Base-by-base conservation (phyloP, 2,888 invertebrate species). In the Sphinx pinastri region DNA sequence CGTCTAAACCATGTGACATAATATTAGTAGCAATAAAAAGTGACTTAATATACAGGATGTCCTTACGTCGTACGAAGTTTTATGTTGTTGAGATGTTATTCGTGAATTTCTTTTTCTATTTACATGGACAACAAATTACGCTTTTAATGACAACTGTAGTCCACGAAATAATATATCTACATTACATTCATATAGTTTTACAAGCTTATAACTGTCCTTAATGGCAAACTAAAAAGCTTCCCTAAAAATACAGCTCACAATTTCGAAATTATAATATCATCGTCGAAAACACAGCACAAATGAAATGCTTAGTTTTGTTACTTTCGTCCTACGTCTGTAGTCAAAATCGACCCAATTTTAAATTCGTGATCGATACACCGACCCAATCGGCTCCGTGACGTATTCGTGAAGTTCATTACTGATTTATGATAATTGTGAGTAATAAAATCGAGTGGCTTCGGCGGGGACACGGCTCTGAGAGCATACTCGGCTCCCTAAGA, bases 341-440 rank as follows among this genome's bases (percentile, higher is more conserved):
- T 52, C 76, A 72, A 57, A 71, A 76, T 77, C 73, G 77, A 72
- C 73, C 79, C 73, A 76, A 78, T 81, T 81, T 79, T 76, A 76
- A 79, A 76, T 78, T 77, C 77, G 71, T 68, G 75, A 82, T 84
- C 84, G 77, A 84, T 84, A 83, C 66, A 55, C 49, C 71, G 71
- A 71, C 70, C 76, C 74, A 77, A 76, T 77, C 72, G 71, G 72
- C 71, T 63, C 74, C 71, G 80, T 81, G 80, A 80, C 77, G 81
- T 66, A 80, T 77, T 77, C 77, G 77, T 78, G 75, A 79, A 79
- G 77, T 78, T 81, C 79, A 84, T 82, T 84, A 86, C 80, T 76
- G 79, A 84, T 84, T 84, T 80, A 86, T 83, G 79, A 82, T 83
- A 83, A 84, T 81, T 82, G 82, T 73, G 73, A 76, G 81, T 79